Conservation (phyloP, 2,888 invertebrate genomes). For the Encarsia formosa region DNA sequence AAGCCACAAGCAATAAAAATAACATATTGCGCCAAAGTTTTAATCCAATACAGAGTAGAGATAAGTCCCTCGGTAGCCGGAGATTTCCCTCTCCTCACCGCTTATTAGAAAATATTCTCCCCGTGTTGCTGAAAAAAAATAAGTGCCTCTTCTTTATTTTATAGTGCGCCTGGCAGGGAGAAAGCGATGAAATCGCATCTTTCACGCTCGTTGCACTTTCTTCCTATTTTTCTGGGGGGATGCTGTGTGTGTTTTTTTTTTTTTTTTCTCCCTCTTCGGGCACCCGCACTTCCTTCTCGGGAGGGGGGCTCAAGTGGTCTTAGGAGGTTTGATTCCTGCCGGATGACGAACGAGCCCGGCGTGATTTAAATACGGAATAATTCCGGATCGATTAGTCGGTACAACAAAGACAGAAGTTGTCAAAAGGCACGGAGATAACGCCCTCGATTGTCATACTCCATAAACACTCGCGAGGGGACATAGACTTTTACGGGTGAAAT, state of each 20-base stretch:
- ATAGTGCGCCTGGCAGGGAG: slow-evolving; percentile 12
- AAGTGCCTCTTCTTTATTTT: too few relatives aligned
- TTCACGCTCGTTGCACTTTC: slow-evolving; percentile 33
- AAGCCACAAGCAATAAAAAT: slow-evolving; percentile 52
- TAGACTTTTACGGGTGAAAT: slow-evolving; percentile 43
- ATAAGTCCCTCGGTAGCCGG: slow-evolving; percentile 47
- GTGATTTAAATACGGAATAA: slow-evolving; percentile 14
- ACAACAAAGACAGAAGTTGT: too few relatives aligned
- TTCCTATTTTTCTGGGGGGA: slow-evolving; percentile 22
- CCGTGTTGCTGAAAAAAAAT: too few relatives aligned
- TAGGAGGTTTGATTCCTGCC: slow-evolving; percentile 11
- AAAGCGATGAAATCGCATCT: slow-evolving; percentile 29
- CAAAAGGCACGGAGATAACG: too few relatives aligned
- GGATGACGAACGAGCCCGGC: slow-evolving; percentile 17
- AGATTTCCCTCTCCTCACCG: slow-evolving; percentile 38
- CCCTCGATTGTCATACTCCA: too few relatives aligned
- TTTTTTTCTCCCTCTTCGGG: slow-evolving; percentile 7
- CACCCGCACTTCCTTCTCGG: too few relatives aligned
- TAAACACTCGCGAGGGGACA: too few relatives aligned
- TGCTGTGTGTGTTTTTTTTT: slow-evolving; percentile 1
- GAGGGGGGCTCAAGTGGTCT: slow-evolving; percentile 17
- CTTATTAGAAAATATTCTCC: slow-evolving; percentile 51
- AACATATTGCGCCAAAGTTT: slow-evolving; percentile 53
- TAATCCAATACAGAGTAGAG: slow-evolving; percentile 51
- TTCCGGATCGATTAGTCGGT: too few relatives aligned